phyloP scores from a whole-genome alignment of 1,140 invertebrate genomes.

The Paracyclopina nana region DNA sequence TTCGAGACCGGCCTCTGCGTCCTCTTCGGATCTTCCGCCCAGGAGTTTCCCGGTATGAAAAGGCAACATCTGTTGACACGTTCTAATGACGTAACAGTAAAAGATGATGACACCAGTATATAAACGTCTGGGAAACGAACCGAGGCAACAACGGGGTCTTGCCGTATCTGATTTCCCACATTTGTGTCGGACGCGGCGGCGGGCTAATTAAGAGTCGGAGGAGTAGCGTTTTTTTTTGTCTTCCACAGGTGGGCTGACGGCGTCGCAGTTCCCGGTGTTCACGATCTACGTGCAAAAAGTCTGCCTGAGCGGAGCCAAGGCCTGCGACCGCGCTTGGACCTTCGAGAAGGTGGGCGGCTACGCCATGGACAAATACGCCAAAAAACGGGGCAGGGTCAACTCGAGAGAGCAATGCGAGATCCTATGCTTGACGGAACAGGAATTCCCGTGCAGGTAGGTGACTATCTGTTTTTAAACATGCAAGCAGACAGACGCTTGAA shows the following conservation, averaged over 20 bases:
- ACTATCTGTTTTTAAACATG: too few species aligned
- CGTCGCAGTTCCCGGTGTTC: slow-evolving; percentile 35
- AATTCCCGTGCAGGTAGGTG: slow-evolving; percentile 30
- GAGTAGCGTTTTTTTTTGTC: background rate
- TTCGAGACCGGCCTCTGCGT: slow-evolving; percentile 36
- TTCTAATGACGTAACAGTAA: too few species aligned
- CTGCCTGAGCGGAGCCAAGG: slow-evolving; percentile 24
- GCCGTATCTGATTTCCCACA: background rate
- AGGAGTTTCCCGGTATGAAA: slow-evolving; percentile 25
- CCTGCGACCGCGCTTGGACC: slow-evolving; percentile 27
- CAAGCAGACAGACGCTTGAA: too few species aligned
- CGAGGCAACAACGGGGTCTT: background rate
- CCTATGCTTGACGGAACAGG: slow-evolving; percentile 28
- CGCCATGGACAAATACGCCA: slow-evolving; percentile 21
- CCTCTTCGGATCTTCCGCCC: slow-evolving; percentile 28
- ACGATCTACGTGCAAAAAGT: slow-evolving; percentile 34
- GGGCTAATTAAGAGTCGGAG: background rate
- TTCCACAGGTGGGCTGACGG: slow-evolving; percentile 24
- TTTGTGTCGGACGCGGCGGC: background rate
- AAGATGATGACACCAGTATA: too few species aligned
- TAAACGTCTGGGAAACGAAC: background rate
- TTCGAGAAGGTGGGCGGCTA: slow-evolving; percentile 29
- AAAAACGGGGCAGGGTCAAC: slow-evolving; percentile 23
- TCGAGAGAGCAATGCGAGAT: slow-evolving; percentile 27
- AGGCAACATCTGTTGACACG: too few species aligned